Conservation (phyloP, 1,140 invertebrate species). For the Venturia canescens region DNA sequence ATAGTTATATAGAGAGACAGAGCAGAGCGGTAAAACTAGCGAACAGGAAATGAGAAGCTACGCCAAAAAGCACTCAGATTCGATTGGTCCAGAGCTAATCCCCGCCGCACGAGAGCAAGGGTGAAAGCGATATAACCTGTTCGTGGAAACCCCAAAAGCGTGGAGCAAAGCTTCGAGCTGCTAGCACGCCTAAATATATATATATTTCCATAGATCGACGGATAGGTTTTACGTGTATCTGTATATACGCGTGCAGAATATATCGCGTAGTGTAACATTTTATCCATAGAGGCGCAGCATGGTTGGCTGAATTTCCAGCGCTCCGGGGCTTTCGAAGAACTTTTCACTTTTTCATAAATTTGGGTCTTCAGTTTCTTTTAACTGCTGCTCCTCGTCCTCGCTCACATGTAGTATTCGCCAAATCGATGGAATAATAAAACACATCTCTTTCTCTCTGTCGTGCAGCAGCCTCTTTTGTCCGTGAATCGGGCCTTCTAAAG, state of each 20-base stretch:
- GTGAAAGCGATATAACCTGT: slow-evolving; percentile 4
- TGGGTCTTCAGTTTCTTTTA: not conserved
- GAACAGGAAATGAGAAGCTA: slow-evolving; percentile 43
- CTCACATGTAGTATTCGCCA: not conserved
- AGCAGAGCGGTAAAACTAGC: not conserved
- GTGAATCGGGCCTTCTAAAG: too few species aligned
- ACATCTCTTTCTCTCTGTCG: not conserved
- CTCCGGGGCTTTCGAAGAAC: not conserved
- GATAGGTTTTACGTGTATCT: not conserved
- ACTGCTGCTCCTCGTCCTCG: not conserved
- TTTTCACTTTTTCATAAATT: slow-evolving; percentile 19
- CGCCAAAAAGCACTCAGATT: slow-evolving; percentile 59
- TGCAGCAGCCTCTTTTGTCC: not conserved
- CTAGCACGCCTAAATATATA: too few species aligned
- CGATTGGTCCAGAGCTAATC: slow-evolving; percentile 50
- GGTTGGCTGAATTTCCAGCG: not conserved
- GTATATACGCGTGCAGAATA: not conserved
- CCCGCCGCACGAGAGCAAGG: not conserved
- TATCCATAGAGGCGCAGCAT: not conserved
- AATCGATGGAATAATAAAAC: not conserved
- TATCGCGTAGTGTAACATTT: not conserved
- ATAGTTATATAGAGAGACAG: not conserved
- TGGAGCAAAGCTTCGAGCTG: slow-evolving; percentile 1
- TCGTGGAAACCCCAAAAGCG: slow-evolving; percentile 4
- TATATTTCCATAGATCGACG: not conserved